A percentile compares a stretch with the other conserved stretches of the same genome.
Conservation (phyloP, 1,140 invertebrate species). For the Cherax destructor region DNA sequence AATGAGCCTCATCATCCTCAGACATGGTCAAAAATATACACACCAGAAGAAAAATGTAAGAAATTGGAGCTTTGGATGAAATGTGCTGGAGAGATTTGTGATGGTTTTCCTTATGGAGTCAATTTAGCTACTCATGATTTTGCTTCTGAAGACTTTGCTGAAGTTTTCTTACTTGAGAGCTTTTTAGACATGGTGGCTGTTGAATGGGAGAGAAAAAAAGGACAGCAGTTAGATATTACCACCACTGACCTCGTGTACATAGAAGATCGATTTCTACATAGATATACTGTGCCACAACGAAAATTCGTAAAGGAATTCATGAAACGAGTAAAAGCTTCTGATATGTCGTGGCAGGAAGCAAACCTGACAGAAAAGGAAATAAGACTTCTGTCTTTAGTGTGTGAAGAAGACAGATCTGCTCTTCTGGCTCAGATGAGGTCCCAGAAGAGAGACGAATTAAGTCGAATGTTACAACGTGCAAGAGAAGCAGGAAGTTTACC, state of each 20-base stretch:
- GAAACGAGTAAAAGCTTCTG: neutral
- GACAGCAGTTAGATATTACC: neutral
- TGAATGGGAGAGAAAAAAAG: conserved; percentile 55
- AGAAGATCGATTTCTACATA: conserved; percentile 14
- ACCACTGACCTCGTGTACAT: conserved; percentile 2
- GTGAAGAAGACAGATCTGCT: neutral
- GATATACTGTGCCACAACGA: neutral
- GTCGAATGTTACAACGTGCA: neutral
- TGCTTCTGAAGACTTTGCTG: neutral
- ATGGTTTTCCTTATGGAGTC: neutral
- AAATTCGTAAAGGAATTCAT: conserved; percentile 2
- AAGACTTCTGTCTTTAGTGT: neutral
- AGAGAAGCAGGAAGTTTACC: neutral
- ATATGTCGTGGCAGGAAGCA: neutral
- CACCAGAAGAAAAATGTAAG: neutral
- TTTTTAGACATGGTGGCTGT: conserved; percentile 36
- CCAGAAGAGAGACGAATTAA: neutral
- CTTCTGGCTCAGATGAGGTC: neutral
- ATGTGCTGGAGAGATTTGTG: neutral
- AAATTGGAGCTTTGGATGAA: conserved; percentile 19
- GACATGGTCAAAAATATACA: conserved; percentile 1
- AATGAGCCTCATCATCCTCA: conserved; percentile 48
- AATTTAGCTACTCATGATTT: neutral
- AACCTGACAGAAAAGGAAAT: neutral
- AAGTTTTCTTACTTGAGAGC: conserved; percentile 32